Evolutionary conservation across 2,888 invertebrate species (phyloP), one percentile per base, ranked within the genome.

Genomic region (Pyralis farinalis): DNA sequence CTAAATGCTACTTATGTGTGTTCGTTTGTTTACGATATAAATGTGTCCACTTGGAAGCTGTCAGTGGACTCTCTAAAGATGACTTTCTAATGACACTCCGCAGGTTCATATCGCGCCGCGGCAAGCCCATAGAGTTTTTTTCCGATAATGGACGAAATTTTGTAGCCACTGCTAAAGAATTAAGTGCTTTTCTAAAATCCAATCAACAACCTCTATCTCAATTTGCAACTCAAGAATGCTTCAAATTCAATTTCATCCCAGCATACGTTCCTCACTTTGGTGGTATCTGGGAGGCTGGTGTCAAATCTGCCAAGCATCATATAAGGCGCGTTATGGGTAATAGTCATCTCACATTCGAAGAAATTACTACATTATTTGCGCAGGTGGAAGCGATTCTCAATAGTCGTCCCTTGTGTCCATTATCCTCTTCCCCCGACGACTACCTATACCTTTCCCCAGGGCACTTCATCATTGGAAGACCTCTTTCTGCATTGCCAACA

Each of bases 111-210:
- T 37, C 63, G 1, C 53, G 63, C 1, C 34, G 64, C 3, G 63
- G 66, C 0, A 49, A 48, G 31, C 63, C 65, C 8, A 7, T 20
- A 8, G 58, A 60, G 30, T 49, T 68, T 10, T 61, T 49, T 37
- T 53, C 43, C 10, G 63, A 66, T 25, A 63, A 61, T 39, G 65
- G 63, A 0, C 46, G 51, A 0, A 61, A 54, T 33, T 61, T 62
- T 40, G 54, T 58, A 1, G 59, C 49, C 0, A 53, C 55, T 1
- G 46, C 47, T 12, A 59, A 54, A 12, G 56, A 58, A 12, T 10
- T 61, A 35, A 35, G 7, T 3, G 20, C 9, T 57, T 63, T 46
- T 27, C 25, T 54, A 16, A 44, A 50, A 12, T 6, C 10, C n/a
- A 43, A 47, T 30, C 0, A 11, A 3, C n/a, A 41, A 0, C 9